Conservation (phyloP, 1,140 invertebrate genomes). For the Heterodera schachtii region DNA sequence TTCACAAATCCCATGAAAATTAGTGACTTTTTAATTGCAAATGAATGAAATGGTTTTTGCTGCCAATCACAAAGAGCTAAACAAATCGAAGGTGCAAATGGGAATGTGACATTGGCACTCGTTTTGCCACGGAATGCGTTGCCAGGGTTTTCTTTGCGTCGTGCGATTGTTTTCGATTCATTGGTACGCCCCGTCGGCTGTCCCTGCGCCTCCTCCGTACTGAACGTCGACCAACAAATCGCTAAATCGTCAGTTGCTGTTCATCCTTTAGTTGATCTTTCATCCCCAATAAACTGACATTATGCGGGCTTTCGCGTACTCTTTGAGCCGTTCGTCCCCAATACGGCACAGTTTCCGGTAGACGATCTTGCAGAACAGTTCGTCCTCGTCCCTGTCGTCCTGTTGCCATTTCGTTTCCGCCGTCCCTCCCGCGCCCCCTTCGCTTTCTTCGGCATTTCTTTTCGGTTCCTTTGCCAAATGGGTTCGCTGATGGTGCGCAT, state of each 20-base stretch:
- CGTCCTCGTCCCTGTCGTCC: conserved; percentile 11
- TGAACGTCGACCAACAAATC: conserved; percentile 6
- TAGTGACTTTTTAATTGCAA: no score
- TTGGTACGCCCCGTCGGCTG: background rate
- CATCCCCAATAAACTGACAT: background rate
- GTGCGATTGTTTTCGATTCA: background rate
- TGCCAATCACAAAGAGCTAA: no score
- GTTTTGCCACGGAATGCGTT: no score
- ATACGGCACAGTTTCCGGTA: background rate
- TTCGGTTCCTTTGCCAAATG: background rate
- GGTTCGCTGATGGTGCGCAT: background rate
- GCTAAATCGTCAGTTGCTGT: background rate
- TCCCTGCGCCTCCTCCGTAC: background rate
- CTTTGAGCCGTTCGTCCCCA: background rate
- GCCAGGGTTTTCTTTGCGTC: background rate
- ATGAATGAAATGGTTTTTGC: no score
- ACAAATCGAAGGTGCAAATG: no score
- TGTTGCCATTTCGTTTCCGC: background rate
- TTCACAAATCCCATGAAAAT: no score
- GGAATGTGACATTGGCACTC: no score
- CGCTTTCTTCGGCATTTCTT: background rate
- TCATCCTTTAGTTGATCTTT: background rate
- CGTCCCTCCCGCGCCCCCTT: background rate
- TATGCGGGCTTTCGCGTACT: conserved; percentile 6
- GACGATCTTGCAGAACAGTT: conserved; percentile 6